A percentile compares a stretch with the other conserved stretches of the same genome.
These are phyloP conservation scores for Lithosia quadra DNA, from an alignment of 2,888 invertebrate species.

Conservation along the genomic window DNA sequence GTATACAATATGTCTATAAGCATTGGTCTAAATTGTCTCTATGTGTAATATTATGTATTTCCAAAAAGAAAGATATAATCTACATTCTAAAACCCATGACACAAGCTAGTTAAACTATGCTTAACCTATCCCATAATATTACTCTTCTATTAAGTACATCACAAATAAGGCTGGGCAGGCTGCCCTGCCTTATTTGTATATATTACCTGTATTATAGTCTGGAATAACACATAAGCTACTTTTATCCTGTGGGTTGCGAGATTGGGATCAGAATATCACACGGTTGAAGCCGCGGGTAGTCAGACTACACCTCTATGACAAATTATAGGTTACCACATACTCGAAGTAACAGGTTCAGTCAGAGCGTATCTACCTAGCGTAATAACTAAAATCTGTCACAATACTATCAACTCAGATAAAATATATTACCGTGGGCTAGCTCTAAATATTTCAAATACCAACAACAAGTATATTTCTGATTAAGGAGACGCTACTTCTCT, in stretches of 20 bases:
- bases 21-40: no score
- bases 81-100: no score
- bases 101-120: no score
- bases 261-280: no score
- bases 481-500: slow-evolving; percentile 34
- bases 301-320: not conserved
- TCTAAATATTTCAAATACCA: slow-evolving; percentile 47
- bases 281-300: no score
- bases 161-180: slow-evolving; percentile 19
- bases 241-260: no score
- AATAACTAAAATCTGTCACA: slow-evolving; percentile 37
- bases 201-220: no score
- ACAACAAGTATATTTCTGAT: slow-evolving; percentile 35
- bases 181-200: no score
- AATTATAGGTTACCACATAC: not conserved
- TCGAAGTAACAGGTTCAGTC: not conserved
- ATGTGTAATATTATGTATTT: no score
- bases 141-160: not conserved
- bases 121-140: not conserved
- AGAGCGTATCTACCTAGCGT: slow-evolving; percentile 14
- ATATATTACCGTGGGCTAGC: slow-evolving; percentile 20
- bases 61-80: no score
- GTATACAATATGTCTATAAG: no score
- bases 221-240: no score
- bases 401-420: slow-evolving; percentile 28